Evolutionary conservation across 2,113 vertebrate genomes (phyloP).

Genomic region (Macheiramphus alcinus): DNA sequence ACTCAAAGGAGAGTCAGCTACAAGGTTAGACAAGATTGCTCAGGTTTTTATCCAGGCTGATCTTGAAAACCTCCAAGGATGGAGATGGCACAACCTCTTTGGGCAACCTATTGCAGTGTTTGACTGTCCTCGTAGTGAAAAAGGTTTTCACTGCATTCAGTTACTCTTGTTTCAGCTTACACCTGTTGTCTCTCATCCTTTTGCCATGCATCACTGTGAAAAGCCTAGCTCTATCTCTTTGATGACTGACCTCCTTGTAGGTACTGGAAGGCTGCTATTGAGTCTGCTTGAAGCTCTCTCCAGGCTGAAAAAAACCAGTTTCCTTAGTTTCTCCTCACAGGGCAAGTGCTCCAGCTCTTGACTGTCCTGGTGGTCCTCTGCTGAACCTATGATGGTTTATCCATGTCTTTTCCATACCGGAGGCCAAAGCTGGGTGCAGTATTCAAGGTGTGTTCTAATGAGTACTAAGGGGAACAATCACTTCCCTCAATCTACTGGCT

Average conservation of each 20-base stretch:
- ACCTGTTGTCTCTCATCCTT: neutral
- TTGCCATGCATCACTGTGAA: neutral
- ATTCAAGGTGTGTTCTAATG: neutral
- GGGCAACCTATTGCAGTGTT: neutral
- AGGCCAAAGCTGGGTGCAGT: neutral
- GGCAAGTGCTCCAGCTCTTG: neutral
- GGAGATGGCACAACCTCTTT: neutral
- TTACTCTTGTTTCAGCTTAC: neutral
- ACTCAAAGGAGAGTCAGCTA: neutral
- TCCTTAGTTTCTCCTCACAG: neutral
- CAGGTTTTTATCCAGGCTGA: neutral
- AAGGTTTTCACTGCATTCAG: neutral
- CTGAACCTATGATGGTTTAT: neutral
- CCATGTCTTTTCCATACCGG: rapidly evolving
- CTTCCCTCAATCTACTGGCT: neutral
- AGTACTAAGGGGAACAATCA: neutral
- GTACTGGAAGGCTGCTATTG: neutral
- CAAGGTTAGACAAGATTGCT: neutral
- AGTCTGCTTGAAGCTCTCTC: neutral
- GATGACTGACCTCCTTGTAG: neutral
- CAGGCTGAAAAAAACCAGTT: neutral
- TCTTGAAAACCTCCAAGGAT: neutral
- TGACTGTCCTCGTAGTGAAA: neutral
- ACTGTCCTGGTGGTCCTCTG: neutral
- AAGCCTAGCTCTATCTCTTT: neutral